These are phyloP conservation scores for Chlamydotis undulata DNA, from an alignment of 2,113 vertebrate genomes.

Conservation along the genomic window DNA sequence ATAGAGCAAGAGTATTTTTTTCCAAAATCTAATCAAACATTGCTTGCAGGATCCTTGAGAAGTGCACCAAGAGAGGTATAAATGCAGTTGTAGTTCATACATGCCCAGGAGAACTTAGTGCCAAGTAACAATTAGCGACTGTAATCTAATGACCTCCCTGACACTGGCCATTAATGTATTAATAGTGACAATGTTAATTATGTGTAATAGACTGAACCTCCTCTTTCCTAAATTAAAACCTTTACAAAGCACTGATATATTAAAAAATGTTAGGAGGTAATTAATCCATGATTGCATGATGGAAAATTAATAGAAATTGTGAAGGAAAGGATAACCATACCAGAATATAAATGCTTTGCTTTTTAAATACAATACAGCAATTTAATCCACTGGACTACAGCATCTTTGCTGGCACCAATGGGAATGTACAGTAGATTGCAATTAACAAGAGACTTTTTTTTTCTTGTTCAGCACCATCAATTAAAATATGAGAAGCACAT, in stretches of 20 bases:
- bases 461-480: not conserved
- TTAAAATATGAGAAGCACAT: not conserved
- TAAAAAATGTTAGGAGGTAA: constrained; percentile 7
- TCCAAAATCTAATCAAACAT: not conserved
- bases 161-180: not conserved
- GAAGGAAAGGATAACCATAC: not conserved
- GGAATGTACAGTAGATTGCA: not conserved
- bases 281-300: not conserved
- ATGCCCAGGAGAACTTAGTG: not conserved
- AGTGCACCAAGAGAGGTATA: not conserved
- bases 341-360: not conserved
- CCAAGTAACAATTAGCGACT: not conserved
- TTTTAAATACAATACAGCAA: not conserved
- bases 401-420: not conserved
- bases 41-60: not conserved
- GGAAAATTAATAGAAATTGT: constrained; percentile 10
- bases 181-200: not conserved
- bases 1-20: not conserved
- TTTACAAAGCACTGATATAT: not conserved
- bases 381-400: not conserved
- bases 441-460: not conserved
- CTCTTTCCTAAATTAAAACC: not conserved
- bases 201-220: not conserved
- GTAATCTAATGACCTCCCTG: not conserved
- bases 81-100: not conserved